Evolutionary conservation across 37 sponge, comb jelly and placozoan genomes (phyloP).

Genomic region (Aphrocallistes beatrix): DNA sequence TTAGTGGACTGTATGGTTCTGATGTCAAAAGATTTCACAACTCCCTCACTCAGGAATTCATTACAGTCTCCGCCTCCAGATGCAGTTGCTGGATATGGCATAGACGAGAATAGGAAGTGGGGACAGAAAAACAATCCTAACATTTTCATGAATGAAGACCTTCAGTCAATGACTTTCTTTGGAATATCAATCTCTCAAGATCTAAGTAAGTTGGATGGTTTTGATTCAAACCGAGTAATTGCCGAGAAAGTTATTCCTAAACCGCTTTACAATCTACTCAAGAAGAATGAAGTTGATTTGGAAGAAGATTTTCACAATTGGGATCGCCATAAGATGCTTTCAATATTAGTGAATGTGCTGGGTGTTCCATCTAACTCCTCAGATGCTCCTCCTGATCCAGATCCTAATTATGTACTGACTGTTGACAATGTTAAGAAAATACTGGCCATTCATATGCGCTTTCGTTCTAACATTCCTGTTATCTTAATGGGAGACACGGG

Average conservation of each 20-base stretch:
- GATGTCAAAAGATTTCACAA: constrained; percentile 29
- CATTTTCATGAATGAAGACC: constrained; percentile 83
- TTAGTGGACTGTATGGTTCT: constrained; percentile 28
- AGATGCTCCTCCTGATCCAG: background rate
- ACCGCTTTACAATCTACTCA: background rate
- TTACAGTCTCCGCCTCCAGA: background rate
- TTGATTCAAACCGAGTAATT: constrained; percentile 3
- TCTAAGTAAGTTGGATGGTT: background rate
- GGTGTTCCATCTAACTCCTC: background rate
- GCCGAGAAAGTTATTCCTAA: constrained; percentile 26
- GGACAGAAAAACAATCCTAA: constrained; percentile 63
- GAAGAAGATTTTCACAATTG: background rate
- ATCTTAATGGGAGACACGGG: constrained; percentile 98
- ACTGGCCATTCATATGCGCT: constrained; percentile 22
- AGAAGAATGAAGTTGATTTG: background rate
- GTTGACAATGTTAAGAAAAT: constrained; percentile 30
- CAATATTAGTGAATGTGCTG: background rate
- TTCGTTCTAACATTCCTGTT: constrained; percentile 79
- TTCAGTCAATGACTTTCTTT: constrained; percentile 59
- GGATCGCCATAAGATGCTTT: background rate
- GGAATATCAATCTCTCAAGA: constrained; percentile 40
- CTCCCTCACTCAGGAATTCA: background rate
- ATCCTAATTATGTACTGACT: constrained; percentile 23
- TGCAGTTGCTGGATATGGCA: background rate
- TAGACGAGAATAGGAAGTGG: background rate